A percentile compares a stretch with the other conserved stretches of the same genome.
These are phyloP conservation scores for Enoplolaimus lenunculus DNA, from an alignment of 2,888 invertebrate genomes.

Conservation along the genomic window DNA sequence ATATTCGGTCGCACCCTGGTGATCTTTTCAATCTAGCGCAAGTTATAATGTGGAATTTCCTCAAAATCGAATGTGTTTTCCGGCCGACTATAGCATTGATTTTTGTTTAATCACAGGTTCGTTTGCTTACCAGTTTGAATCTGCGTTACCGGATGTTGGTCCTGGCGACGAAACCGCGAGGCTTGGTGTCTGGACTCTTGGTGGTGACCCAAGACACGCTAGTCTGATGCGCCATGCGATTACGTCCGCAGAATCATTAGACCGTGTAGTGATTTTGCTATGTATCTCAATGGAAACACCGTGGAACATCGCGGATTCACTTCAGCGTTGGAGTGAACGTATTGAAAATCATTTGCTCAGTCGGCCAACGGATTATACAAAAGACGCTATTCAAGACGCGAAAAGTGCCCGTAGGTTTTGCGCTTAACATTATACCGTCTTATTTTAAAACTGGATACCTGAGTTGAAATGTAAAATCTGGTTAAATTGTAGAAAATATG, in stretches of 20 bases:
- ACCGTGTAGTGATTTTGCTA: slow-evolving; percentile 76
- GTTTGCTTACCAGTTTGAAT: slow-evolving; percentile 24
- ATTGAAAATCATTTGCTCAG: slow-evolving; percentile 62
- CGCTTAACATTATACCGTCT: too few relatives aligned
- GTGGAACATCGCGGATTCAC: slow-evolving; percentile 81
- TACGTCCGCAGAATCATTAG: slow-evolving; percentile 59
- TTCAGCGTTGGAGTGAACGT: slow-evolving; percentile 73
- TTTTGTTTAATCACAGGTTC: too few relatives aligned
- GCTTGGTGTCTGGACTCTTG: slow-evolving; percentile 86
- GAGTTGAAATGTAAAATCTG: too few relatives aligned
- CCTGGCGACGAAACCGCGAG: slow-evolving; percentile 50
- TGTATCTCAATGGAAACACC: slow-evolving; percentile 91
- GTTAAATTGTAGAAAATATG: too few relatives aligned
- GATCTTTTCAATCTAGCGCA: too few relatives aligned
- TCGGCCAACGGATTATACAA: slow-evolving; percentile 49
- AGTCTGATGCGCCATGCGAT: slow-evolving; percentile 80
- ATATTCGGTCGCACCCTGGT: too few relatives aligned
- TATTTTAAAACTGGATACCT: too few relatives aligned
- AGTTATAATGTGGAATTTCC: too few relatives aligned
- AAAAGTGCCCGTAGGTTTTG: slow-evolving; percentile 21
- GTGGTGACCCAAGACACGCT: slow-evolving; percentile 82
- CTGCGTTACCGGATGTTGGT: slow-evolving; percentile 23
- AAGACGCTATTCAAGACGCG: slow-evolving; percentile 7
- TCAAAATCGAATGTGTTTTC: too few relatives aligned
- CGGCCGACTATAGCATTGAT: too few relatives aligned